Evolutionary conservation across 1,140 invertebrate species (phyloP), one percentile per base, ranked within the genome.

Genomic region (Pseudomyrmex flavicornis): DNA sequence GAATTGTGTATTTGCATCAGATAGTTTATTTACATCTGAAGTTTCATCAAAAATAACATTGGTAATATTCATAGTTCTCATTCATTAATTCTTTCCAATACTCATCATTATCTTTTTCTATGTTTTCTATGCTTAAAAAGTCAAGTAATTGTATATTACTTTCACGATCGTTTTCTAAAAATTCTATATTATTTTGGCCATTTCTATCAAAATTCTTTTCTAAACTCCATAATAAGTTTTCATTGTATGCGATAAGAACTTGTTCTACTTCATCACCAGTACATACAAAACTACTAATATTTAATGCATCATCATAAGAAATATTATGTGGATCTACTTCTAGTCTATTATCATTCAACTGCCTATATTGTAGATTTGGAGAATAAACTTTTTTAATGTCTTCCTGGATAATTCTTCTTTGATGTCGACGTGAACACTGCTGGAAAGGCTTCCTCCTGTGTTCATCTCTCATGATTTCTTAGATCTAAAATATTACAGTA

Each of bases 61-160:
- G 3, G 13, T 66, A 50, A 66, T 50, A 50, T 13, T 48, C 63
- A 66, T 66, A 1, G 1, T 17, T 66, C 5, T 66, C 63, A 13
- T 50, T 66, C 3, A 66, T 17, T 48, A 50, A 20, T 50, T 66
- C 63, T 13, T 66, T 17, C 44, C 17, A 66, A 66, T 66, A 46
- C 17, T 66, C 44, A 10, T 62, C 7, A 58, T 17, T 62, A 62
- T 62, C 20, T 62, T 26, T 13, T 66, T 66, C 44, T 50, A 66
- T 12, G 2, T 66, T 50, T 22, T 22, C 20, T 22, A 22, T 22
- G 44, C 48, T 66, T 66, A 12, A 20, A 48, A 13, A 48, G 1
- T 22, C n/a, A 50, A 66, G 17, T 50, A 50, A 66, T 66, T 66
- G 63, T 44, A 50, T 66, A 66, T 66, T 66, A 8, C 44, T 66